A percentile compares a stretch with the other conserved stretches of the same genome.
Conservation (phyloP, 2,797 vertebrate species). For the Tragopan temminckii region DNA sequence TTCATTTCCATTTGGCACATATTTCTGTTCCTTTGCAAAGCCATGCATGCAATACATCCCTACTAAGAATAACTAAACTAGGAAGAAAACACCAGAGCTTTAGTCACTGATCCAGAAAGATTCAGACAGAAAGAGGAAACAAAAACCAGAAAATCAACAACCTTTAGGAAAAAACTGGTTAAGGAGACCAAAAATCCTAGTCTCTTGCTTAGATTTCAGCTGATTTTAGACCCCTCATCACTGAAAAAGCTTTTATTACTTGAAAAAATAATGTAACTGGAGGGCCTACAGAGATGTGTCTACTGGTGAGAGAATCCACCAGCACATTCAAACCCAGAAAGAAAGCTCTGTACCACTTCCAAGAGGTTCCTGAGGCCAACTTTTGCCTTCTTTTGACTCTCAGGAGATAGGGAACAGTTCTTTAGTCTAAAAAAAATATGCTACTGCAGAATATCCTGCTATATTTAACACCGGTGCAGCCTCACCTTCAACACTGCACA, state of each 20-base stretch:
- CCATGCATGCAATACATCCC: neutral
- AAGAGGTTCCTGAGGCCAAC: neutral
- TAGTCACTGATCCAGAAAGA: neutral
- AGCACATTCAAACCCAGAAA: neutral
- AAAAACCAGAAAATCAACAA: neutral
- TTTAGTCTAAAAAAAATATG: neutral
- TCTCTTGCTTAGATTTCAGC: neutral
- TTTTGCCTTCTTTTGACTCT: neutral
- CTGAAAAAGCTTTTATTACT: neutral
- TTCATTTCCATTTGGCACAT: neutral
- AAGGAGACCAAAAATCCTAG: neutral
- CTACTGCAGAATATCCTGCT: neutral
- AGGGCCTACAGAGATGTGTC: neutral
- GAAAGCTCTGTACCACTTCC: neutral
- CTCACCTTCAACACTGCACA: neutral
- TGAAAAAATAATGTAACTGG: neutral
- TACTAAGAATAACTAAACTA: neutral
- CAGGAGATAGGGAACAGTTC: neutral
- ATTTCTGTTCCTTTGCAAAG: conserved; percentile 6
- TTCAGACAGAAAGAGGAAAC: neutral
- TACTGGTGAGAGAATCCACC: neutral
- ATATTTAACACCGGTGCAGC: neutral
- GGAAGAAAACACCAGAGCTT: neutral
- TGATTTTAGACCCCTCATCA: neutral
- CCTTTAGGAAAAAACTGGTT: neutral